Conservation (phyloP, 2,113 vertebrate species). For the Taxidea taxus region DNA sequence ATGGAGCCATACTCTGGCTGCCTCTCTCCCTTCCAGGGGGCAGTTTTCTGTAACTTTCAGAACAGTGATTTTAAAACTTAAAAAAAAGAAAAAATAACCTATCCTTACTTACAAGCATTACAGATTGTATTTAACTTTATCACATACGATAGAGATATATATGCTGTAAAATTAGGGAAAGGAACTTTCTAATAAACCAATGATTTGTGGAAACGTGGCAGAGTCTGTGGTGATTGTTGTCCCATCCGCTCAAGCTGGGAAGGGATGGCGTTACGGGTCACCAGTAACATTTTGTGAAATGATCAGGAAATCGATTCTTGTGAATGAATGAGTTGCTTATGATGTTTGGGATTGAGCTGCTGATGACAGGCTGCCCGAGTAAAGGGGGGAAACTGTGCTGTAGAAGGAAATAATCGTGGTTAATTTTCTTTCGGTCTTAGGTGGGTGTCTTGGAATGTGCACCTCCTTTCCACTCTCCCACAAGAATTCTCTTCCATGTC, state of each 20-base stretch:
- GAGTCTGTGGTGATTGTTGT: conserved; percentile 65
- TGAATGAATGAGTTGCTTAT: background rate
- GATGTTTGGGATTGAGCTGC: background rate
- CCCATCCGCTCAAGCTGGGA: background rate
- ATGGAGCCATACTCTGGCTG: conserved; percentile 48
- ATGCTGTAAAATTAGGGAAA: conserved; percentile 84
- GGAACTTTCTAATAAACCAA: conserved; percentile 86
- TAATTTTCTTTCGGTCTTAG: background rate
- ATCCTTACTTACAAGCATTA: conserved; percentile 78
- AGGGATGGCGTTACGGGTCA: background rate
- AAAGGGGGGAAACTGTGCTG: no score
- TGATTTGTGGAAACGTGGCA: conserved; percentile 79
- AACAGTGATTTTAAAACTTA: conserved; percentile 74
- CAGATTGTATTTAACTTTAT: conserved; percentile 86
- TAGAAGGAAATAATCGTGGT: background rate
- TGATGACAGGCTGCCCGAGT: background rate
- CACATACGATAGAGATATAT: conserved; percentile 83
- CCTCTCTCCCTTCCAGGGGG: conserved; percentile 54
- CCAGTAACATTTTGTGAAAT: background rate
- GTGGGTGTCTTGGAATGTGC: background rate
- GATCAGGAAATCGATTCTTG: background rate
- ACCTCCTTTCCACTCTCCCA: background rate
- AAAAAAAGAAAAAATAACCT: conserved; percentile 72
- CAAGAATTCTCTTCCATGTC: background rate
- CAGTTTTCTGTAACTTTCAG: conserved; percentile 67